Conservation (phyloP, 2,797 vertebrate genomes). For the Xenopus petersii region DNA sequence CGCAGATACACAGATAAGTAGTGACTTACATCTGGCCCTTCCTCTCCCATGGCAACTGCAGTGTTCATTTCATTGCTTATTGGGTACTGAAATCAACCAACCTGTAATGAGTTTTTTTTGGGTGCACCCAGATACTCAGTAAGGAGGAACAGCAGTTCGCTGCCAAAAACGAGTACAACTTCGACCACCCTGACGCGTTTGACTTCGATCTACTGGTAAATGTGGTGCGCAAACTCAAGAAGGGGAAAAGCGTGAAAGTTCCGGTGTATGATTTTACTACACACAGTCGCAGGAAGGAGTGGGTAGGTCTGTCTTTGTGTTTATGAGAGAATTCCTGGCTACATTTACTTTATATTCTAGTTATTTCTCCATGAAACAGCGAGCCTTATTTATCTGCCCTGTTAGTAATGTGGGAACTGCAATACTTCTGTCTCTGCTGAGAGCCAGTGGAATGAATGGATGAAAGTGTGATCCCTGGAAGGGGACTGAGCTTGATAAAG, state of each 20-base stretch:
- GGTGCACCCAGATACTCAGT: slow-evolving; percentile 69
- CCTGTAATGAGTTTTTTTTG: background rate
- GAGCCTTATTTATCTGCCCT: no score
- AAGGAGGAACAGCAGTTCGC: slow-evolving; percentile 81
- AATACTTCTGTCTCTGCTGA: no score
- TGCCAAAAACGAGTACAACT: slow-evolving; percentile 81
- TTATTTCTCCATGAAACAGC: no score
- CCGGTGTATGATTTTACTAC: slow-evolving; percentile 83
- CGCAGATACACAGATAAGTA: background rate
- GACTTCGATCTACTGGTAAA: slow-evolving; percentile 83
- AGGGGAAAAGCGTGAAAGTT: slow-evolving; percentile 86
- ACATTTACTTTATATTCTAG: no score
- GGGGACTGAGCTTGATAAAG: no score
- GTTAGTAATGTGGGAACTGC: no score
- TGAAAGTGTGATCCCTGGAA: no score
- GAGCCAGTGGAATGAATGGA: no score
- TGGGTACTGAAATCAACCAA: no score
- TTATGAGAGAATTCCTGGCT: no score
- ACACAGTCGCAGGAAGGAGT: slow-evolving; percentile 82
- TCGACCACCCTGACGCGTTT: slow-evolving; percentile 85
- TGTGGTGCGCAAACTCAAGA: slow-evolving; percentile 82
- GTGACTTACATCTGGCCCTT: background rate
- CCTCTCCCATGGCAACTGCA: no score
- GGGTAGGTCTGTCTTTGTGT: slow-evolving; percentile 63
- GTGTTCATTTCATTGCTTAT: no score